A percentile compares a stretch with the other conserved stretches of the same genome.
These are phyloP conservation scores for Condylostylus longicornis DNA, from an alignment of 1,140 invertebrate species.

Conservation along the genomic window DNA sequence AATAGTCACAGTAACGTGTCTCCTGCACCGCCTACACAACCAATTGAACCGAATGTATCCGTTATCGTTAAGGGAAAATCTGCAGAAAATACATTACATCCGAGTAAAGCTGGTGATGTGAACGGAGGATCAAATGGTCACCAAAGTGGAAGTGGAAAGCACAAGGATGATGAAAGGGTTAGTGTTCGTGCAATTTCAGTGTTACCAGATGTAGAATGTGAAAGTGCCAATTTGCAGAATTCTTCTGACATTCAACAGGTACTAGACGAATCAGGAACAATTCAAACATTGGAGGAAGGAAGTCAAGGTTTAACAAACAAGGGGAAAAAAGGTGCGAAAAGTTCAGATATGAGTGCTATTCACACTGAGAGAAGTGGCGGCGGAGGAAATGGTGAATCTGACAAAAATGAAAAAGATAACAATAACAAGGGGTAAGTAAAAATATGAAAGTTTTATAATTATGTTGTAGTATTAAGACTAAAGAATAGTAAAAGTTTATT, in stretches of 20 bases:
- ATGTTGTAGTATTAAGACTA: too few relatives aligned
- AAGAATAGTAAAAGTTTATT: too few relatives aligned
- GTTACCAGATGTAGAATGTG: slow-evolving; percentile 23
- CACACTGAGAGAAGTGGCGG: background rate
- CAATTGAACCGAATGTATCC: slow-evolving; percentile 27
- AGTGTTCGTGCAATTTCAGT: slow-evolving; percentile 17
- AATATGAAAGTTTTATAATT: too few relatives aligned
- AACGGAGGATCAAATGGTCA: too few relatives aligned
- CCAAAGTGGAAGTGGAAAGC: slow-evolving; percentile 3
- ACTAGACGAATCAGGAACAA: slow-evolving; percentile 1
- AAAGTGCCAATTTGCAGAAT: slow-evolving; percentile 18
- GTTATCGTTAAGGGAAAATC: slow-evolving; percentile 11
- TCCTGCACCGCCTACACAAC: slow-evolving; percentile 23
- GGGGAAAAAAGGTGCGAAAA: background rate
- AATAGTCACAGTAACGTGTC: too few relatives aligned
- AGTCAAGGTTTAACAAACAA: background rate
- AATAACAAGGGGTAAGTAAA: too few relatives aligned
- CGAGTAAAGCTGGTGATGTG: too few relatives aligned
- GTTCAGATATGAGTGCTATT: background rate
- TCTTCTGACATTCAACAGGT: too few relatives aligned
- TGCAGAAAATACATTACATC: background rate
- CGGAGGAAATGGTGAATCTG: background rate
- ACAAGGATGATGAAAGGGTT: slow-evolving; percentile 12
- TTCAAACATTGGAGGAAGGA: too few relatives aligned
- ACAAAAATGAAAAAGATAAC: background rate